A percentile compares a stretch with the other conserved stretches of the same genome.
These are phyloP conservation scores for Parus major DNA, from an alignment of 2,113 vertebrate species.

Conservation along the genomic window DNA sequence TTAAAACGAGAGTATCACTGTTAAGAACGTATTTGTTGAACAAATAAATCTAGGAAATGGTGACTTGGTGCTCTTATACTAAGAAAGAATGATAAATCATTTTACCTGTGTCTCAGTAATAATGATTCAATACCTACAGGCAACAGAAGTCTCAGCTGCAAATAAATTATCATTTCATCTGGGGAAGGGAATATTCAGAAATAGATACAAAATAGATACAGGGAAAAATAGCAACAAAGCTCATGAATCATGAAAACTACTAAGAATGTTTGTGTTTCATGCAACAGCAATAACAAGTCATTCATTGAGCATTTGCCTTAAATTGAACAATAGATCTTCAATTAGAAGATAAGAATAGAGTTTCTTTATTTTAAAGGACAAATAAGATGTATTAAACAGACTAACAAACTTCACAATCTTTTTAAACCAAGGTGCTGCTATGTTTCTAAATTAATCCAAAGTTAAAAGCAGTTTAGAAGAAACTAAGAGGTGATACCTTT, in stretches of 20 bases:
- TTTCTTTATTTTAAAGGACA: neutral
- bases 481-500: neutral
- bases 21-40: neutral
- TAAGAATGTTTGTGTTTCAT: neutral
- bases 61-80: neutral
- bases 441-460: neutral
- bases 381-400: neutral
- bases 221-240: neutral
- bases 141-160: neutral
- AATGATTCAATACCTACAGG: neutral
- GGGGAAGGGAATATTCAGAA: neutral
- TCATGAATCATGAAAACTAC: neutral
- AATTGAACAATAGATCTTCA: neutral
- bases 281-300: neutral
- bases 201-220: neutral
- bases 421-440: neutral
- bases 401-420: neutral
- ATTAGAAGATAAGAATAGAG: neutral
- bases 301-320: neutral
- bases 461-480: neutral
- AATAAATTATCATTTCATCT: neutral
- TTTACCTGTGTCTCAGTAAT: conserved; percentile 3
- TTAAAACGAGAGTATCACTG: neutral
- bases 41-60: conserved; percentile 32
- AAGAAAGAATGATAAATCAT: conserved; percentile 8